Base-by-base conservation (phyloP, 2,888 invertebrate genomes). In the Linnaemya vulpina region DNA sequence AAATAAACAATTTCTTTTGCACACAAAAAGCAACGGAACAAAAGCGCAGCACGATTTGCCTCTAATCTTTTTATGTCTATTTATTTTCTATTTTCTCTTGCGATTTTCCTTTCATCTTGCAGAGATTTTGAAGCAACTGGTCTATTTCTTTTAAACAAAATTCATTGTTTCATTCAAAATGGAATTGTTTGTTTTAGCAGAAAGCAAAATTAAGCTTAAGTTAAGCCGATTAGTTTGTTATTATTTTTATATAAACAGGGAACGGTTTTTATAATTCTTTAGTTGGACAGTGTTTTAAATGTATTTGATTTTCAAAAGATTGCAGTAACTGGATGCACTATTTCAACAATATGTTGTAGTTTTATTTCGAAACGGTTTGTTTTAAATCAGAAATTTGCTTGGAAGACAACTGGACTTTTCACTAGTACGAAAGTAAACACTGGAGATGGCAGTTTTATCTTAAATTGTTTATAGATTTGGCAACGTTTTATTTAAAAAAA, bases 201-300 rank as follows among this genome's bases (percentile, higher is more conserved):
- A 77, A 84, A 77, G 77, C 55, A 81, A 81, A 81, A 84, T 84
- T 77, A 81, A 84, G 76, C 67, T 73, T 62, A 38, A 17, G 73
- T 77, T 84, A 84, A 84, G 81, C 81, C 74, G 81, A 81, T 84
- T 84, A 84, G 55, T 68, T 62, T 65, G 30, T 77, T 81, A 53
- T 51, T 49, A 30, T 55, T 46, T 30, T 65, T 55, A 15, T 58
- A 1, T 58, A 22, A 35, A 53, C 13, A 35, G 46, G 46, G 58
- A 65, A 46, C n/a, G 20, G 30, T 30, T 20, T 65, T 63, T 49
- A 53, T 13, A 62, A 17, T 10, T 35, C 25, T 43, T 71, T 17
- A 20, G n/a, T 46, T 22, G 3, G 4, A 58, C 35, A 35, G 58
- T 35, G 58, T 5, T 0, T 0, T 58, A 11, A 58, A 10, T 5